A percentile compares a stretch with the other conserved stretches of the same genome.
Evolutionary conservation across 2,888 invertebrate genomes (phyloP).

Genomic region (Pocota personata): DNA sequence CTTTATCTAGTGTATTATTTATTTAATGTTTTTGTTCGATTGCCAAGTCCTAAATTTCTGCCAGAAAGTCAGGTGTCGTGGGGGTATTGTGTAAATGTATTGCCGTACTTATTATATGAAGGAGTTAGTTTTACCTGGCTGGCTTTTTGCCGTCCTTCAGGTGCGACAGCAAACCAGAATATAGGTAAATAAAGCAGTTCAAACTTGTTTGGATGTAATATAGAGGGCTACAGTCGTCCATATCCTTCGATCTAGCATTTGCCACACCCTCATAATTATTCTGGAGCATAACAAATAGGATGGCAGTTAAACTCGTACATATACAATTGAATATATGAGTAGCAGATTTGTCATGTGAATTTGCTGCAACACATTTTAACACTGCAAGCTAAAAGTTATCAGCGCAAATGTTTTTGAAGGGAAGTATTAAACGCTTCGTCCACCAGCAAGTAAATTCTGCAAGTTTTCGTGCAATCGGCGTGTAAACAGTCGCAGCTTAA

Average conservation of each 20-base stretch:
- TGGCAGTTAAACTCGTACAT: background rate
- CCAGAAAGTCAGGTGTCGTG: conserved; percentile 59
- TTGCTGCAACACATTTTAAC: background rate
- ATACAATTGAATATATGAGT: background rate
- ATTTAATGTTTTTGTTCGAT: conserved; percentile 69
- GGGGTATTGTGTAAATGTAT: conserved; percentile 47
- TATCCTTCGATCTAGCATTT: conserved; percentile 18
- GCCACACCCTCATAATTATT: conserved; percentile 32
- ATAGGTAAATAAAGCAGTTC: conserved; percentile 43
- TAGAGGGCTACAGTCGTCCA: background rate
- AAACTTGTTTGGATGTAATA: conserved; percentile 24
- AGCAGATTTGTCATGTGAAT: conserved; percentile 29
- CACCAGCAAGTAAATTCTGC: no score
- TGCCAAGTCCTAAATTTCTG: conserved; percentile 69
- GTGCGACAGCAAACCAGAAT: conserved; percentile 34
- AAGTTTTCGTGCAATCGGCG: no score
- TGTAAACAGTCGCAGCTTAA: no score
- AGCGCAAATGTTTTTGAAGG: background rate
- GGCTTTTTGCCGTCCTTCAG: conserved; percentile 37
- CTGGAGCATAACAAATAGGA: conserved; percentile 19
- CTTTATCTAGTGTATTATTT: conserved; percentile 70
- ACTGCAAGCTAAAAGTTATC: background rate
- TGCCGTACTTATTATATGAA: conserved; percentile 22
- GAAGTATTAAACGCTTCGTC: no score
- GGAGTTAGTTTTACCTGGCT: conserved; percentile 9